Conservation (phyloP, 2,888 invertebrate species). For the Ernsta delagoae region DNA sequence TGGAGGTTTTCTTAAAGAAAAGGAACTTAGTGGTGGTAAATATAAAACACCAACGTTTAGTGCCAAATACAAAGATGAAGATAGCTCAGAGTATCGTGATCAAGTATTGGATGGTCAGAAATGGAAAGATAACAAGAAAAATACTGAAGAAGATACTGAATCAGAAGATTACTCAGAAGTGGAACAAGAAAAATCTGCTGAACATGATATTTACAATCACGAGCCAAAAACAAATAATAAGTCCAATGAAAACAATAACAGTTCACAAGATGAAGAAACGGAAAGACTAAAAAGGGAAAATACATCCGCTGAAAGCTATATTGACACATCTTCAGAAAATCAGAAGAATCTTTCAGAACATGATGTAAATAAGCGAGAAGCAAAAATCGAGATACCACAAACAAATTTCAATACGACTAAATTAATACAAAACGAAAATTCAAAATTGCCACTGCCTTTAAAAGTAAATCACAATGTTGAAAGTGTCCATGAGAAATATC, state of each 20-base stretch:
- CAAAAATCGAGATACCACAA: conserved; percentile 62
- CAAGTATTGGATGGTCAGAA: conserved; percentile 64
- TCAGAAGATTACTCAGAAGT: conserved; percentile 66
- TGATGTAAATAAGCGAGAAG: conserved; percentile 60
- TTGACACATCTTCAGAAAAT: background rate
- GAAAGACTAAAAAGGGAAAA: conserved; percentile 55
- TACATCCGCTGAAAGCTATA: conserved; percentile 16
- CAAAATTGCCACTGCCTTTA: conserved; percentile 44
- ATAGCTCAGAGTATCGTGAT: conserved; percentile 60
- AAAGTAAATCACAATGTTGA: conserved; percentile 47
- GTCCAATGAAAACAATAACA: conserved; percentile 6
- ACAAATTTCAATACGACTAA: conserved; percentile 63
- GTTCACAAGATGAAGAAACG: conserved; percentile 26
- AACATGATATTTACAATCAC: conserved; percentile 52
- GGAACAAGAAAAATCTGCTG: conserved; percentile 56
- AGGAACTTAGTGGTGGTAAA: conserved; percentile 70
- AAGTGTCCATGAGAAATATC: conserved; percentile 82
- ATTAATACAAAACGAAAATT: conserved; percentile 56
- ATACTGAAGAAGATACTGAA: conserved; percentile 59
- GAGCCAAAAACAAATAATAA: conserved; percentile 38
- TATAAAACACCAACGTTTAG: conserved; percentile 67
- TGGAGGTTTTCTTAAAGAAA: conserved; percentile 73
- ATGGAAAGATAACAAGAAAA: conserved; percentile 66
- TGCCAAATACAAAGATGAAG: conserved; percentile 61
- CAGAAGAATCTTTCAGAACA: conserved; percentile 44